Evolutionary conservation across 2,888 invertebrate species (phyloP), one percentile per base, ranked within the genome.

Genomic region (Leptura quadrifasciata): DNA sequence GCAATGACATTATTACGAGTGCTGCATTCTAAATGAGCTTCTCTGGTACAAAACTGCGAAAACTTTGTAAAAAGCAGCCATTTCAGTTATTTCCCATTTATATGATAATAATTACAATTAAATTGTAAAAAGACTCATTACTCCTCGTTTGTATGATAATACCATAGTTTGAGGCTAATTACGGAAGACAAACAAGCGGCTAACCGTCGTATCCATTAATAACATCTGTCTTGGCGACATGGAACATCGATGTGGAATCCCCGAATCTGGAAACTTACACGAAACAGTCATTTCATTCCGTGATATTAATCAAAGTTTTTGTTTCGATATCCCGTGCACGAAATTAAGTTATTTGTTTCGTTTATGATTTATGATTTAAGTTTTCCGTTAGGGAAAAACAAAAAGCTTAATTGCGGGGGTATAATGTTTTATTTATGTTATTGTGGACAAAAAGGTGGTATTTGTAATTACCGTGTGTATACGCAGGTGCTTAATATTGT

Each of bases 221-320:
- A 83, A 84, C 82, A 82, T 80, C 82, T 83, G 83, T 76, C 75
- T 55, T 60, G 72, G 72, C 67, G 76, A 72, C 76, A 71, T 72
- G 77, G 74, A 78, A 78, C 77, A 78, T 78, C 76, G 75, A 74
- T 64, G 68, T 60, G 74, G 79, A 76, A 81, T 80, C 79, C 79
- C 47, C 70, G 61, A 74, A 69, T 76, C 69, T 70, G 69, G 69
- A 70, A 81, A 82, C 79, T 78, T 79, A 82, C 83, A 83, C 81
- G 82, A 79, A 82, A 83, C 74, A 77, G 76, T 77, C 76, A 72
- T 79, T 78, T 73, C 76, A 72, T 79, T 78, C 72, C 75, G 67
- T 68, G 80, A 79, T 81, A 83, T 83, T 83, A 83, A 83, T 82
- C 81, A 82, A 78, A 82, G 74, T 77, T 83, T 83, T 83, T 82